Evolutionary conservation across 2,888 invertebrate species (phyloP).

Genomic region (Chloroclystis v-ata): DNA sequence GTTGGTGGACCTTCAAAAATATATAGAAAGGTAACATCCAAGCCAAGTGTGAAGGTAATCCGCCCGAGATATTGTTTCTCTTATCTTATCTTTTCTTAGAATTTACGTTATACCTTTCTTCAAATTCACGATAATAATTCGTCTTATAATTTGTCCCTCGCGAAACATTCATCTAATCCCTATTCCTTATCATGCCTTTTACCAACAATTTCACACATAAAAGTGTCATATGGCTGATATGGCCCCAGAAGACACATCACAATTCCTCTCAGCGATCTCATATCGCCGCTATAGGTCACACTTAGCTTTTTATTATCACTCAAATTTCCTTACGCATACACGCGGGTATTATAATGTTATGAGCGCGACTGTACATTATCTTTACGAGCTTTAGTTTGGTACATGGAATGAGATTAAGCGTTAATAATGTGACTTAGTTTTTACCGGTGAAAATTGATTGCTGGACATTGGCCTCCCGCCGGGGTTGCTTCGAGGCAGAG

Average conservation of each 20-base stretch:
- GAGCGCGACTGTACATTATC: slow-evolving; percentile 65
- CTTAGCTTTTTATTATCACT: slow-evolving; percentile 64
- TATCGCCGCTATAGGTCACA: slow-evolving; percentile 28
- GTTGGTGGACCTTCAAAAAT: no score
- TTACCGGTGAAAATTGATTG: no score
- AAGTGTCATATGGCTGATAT: slow-evolving; percentile 3
- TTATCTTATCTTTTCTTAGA: no score
- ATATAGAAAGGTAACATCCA: no score
- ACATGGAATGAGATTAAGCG: slow-evolving; percentile 23
- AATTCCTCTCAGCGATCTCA: slow-evolving; percentile 16
- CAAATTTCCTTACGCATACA: slow-evolving; percentile 62
- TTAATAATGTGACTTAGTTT: neutral
- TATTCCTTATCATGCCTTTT: neutral
- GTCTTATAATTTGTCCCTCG: no score
- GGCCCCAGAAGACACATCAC: slow-evolving; percentile 18
- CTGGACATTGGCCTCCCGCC: no score
- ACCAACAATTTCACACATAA: slow-evolving; percentile 40
- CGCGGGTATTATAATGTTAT: slow-evolving; percentile 58
- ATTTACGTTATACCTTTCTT: no score
- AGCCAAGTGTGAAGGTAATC: no score
- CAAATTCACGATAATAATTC: no score
- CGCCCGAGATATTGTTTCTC: no score
- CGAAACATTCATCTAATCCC: slow-evolving; percentile 15
- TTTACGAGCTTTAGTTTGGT: slow-evolving; percentile 53
- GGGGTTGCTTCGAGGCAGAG: no score